phyloP scores from a whole-genome alignment of 2,888 invertebrate species.

The Netelia melanura region DNA sequence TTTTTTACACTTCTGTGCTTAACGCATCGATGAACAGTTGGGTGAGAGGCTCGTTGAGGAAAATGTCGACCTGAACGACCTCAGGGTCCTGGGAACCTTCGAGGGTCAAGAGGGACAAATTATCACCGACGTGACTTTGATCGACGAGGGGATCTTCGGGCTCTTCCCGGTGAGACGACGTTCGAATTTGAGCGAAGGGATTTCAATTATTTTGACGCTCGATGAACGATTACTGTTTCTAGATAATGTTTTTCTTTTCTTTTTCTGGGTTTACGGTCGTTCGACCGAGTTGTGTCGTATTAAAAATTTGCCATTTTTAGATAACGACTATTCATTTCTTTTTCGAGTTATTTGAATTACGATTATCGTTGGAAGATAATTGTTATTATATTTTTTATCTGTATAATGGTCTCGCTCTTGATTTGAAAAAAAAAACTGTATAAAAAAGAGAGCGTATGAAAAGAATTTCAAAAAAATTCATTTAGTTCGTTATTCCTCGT shows the following conservation, averaged over 20 bases:
- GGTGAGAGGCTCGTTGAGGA: neutral
- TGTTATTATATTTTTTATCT: no score
- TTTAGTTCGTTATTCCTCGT: neutral
- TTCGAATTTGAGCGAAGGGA: neutral
- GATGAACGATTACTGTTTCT: neutral
- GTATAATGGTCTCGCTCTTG: no score
- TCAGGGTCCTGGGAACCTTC: neutral
- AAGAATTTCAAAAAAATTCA: neutral
- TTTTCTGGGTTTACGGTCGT: no score
- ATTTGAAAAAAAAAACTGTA: no score
- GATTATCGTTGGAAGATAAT: no score
- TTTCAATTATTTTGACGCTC: neutral
- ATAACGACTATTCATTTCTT: no score
- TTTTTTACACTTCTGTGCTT: neutral
- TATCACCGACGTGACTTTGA: neutral
- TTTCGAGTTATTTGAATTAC: no score
- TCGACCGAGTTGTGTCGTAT: no score
- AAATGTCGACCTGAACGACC: neutral
- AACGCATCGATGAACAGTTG: neutral
- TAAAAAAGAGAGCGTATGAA: no score
- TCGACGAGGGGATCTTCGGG: neutral
- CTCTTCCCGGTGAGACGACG: no score
- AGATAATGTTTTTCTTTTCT: no score
- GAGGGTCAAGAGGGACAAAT: neutral
- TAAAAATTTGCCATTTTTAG: no score